These are phyloP conservation scores for Rhinichthys osculus DNA, from an alignment of 2,797 vertebrate species.

Conservation along the genomic window DNA sequence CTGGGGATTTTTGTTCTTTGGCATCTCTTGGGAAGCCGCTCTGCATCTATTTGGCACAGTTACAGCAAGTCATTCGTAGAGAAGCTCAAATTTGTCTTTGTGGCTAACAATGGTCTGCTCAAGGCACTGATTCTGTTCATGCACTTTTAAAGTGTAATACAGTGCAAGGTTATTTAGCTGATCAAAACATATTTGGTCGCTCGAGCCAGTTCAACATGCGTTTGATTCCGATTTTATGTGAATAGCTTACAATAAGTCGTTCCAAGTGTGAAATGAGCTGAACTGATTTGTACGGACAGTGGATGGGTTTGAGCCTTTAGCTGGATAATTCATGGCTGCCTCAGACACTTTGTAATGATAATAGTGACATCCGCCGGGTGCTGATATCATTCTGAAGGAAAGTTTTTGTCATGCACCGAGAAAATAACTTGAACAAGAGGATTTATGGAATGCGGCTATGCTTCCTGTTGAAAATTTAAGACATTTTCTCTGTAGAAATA, in stretches of 20 bases:
- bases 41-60: slow-evolving; percentile 47
- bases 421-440: slow-evolving; percentile 38
- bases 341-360: slow-evolving; percentile 50
- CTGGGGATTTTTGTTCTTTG: slow-evolving; percentile 53
- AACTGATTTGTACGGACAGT: slow-evolving; percentile 47
- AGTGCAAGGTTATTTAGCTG: slow-evolving; percentile 47
- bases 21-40: slow-evolving; percentile 35
- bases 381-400: slow-evolving; percentile 46
- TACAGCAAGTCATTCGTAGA: slow-evolving; percentile 15
- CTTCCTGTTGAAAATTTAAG: slow-evolving; percentile 27
- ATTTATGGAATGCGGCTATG: slow-evolving; percentile 34
- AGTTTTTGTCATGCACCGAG: slow-evolving; percentile 42
- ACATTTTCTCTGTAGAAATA: slow-evolving; percentile 14
- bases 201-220: slow-evolving; percentile 26
- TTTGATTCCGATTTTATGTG: slow-evolving; percentile 41
- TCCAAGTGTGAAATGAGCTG: slow-evolving; percentile 51
- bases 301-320: slow-evolving; percentile 50
- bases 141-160: slow-evolving; percentile 24
- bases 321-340: slow-evolving; percentile 48
- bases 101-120: slow-evolving; percentile 3
- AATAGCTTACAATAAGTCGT: slow-evolving; percentile 40
- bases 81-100: slow-evolving; percentile 21
- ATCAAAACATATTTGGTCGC: slow-evolving; percentile 26
- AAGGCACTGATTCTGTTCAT: slow-evolving; percentile 20
- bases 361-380: slow-evolving; percentile 44